Base-by-base conservation (phyloP, 2,113 vertebrate genomes). In the Ctenodactylus gundi region DNA sequence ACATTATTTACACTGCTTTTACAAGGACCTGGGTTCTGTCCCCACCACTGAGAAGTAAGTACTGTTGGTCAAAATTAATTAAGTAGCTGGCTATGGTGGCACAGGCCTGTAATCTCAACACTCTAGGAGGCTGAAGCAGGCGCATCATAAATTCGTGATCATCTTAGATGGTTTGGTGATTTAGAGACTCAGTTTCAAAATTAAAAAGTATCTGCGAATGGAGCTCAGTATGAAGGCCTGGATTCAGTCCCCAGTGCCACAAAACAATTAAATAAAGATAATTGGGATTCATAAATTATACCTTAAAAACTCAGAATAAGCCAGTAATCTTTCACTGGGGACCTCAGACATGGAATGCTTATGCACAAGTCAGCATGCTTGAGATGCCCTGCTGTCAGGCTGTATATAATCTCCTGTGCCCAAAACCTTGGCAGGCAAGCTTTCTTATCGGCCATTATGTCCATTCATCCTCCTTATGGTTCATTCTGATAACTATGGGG, bases 361-460 rank as follows among this genome's bases (percentile, higher is more conserved):
- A 46, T 15, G n/a, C 55, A 88, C 55, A 95, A 91, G 10, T 91
- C 84, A 91, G 27, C 34, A 64, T 67, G n/a, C 14, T 78, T 88
- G 46, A 91, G 88, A 91, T 51, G 62, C 58, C 49, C 55, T 91
- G 46, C 46, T 95, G 13, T 53, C 68, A 72, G n/a, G 44, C 36
- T 72, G 9, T 88, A 91, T 88, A 58, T 78, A 84, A 44, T 58
- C 15, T 72, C 25, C 57, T 31, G 29, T 64, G 44, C 15, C 60
- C 75, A 6, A 55, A 10, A 76, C 88, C 83, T 39, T 70, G 55
- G n/a, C 49, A 27, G 86, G 34, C 41, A 78, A 72, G 21, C 62
- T 64, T 73, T 94, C 12, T 17, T 44, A 7, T 55, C 68, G 55
- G 31, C n/a, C 53, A 21, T 82, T 51, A 68, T 49, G 41, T 75